These are phyloP conservation scores for Hydractinia echinata DNA, from an alignment of 30 jellyfish, hydroid and myxozoan genomes.

Conservation along the genomic window DNA sequence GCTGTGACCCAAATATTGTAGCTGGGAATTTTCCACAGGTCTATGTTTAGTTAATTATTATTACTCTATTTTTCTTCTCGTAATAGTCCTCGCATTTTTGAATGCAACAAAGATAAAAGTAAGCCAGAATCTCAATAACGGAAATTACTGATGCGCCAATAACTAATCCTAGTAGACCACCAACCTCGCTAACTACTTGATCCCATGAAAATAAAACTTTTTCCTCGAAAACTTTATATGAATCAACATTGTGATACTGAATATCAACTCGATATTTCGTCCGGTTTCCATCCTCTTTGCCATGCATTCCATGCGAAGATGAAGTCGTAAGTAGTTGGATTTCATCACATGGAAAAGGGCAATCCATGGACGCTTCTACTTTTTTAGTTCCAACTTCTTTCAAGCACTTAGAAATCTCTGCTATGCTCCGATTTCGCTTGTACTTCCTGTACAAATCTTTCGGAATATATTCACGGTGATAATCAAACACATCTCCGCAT, in stretches of 20 bases:
- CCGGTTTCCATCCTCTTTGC: background rate
- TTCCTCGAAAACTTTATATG: constrained; percentile 33
- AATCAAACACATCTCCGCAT: constrained; percentile 33
- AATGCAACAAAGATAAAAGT: background rate
- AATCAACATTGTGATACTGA: constrained; percentile 28
- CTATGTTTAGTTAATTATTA: no score
- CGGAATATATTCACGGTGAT: constrained; percentile 28
- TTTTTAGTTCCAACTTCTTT: background rate
- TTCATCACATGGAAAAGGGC: constrained; percentile 38
- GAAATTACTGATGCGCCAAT: constrained; percentile 32
- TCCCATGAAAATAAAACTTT: constrained; percentile 9
- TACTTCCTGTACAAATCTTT: constrained; percentile 9
- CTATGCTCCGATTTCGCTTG: constrained; percentile 12
- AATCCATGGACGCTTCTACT: background rate
- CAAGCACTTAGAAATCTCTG: background rate
- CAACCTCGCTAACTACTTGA: constrained; percentile 32
- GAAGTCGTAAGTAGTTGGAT: background rate
- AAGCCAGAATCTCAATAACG: constrained; percentile 22
- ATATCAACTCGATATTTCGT: constrained; percentile 5
- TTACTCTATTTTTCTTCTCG: no score
- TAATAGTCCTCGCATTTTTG: background rate
- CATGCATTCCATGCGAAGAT: constrained; percentile 1
- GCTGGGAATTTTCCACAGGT: no score
- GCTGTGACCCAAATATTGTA: no score
- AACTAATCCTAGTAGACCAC: constrained; percentile 33